Conservation (phyloP, 2,113 vertebrate genomes). For the Elephas maximus region DNA sequence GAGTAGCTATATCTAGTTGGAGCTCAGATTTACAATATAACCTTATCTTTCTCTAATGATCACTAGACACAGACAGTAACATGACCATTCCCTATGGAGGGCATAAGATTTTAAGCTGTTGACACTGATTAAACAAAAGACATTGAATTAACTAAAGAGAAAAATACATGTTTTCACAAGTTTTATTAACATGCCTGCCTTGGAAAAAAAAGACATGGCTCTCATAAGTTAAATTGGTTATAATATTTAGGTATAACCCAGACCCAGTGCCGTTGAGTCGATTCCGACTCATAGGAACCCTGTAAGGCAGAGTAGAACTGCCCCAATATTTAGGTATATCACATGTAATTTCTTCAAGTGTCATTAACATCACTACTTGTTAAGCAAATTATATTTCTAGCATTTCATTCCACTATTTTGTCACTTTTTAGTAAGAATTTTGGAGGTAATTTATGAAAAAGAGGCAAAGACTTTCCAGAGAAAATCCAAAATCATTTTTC, state of each 20-base stretch:
- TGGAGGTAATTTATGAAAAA: slow-evolving; percentile 16
- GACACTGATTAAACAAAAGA: background rate
- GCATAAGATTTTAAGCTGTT: background rate
- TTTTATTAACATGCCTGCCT: background rate
- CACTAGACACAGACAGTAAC: background rate
- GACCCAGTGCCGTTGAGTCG: too few relatives aligned
- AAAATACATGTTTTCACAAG: background rate
- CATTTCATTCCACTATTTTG: background rate
- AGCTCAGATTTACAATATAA: background rate
- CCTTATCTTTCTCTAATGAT: background rate
- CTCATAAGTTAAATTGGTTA: background rate
- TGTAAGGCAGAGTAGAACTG: too few relatives aligned
- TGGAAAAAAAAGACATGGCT: background rate
- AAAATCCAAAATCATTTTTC: background rate
- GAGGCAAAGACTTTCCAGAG: background rate
- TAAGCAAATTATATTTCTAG: background rate
- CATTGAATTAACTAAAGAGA: background rate
- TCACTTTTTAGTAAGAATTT: slow-evolving; percentile 2
- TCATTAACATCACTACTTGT: background rate
- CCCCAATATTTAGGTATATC: background rate
- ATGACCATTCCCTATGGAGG: background rate
- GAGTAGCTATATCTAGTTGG: background rate
- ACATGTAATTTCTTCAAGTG: background rate
- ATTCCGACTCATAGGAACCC: too few relatives aligned
- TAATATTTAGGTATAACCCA: background rate